phyloP scores from a whole-genome alignment of 2,113 vertebrate genomes.

The Aix galericulata region DNA sequence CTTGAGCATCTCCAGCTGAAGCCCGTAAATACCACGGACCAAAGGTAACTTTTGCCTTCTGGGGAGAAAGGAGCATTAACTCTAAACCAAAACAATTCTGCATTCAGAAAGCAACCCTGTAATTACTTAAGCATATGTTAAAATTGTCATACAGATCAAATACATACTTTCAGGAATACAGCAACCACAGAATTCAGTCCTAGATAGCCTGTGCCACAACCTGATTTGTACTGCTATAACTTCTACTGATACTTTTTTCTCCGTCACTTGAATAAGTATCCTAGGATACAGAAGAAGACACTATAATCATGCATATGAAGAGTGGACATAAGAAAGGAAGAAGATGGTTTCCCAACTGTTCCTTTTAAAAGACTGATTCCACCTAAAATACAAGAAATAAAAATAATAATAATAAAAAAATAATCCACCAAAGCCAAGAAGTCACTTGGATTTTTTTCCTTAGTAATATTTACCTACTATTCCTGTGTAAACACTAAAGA shows the following conservation, averaged over 20 bases:
- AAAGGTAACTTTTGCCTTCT: background rate
- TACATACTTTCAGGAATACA: background rate
- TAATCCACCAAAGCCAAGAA: background rate
- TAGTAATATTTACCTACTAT: background rate
- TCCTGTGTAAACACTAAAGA: background rate
- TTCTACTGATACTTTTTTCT: background rate
- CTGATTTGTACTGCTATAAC: background rate
- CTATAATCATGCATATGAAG: background rate
- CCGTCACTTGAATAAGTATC: background rate
- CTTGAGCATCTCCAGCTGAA: background rate
- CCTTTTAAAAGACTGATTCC: rapidly evolving
- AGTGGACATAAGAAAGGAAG: background rate
- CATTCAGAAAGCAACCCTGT: background rate
- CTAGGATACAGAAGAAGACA: background rate
- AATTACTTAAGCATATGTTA: background rate
- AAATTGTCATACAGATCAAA: background rate
- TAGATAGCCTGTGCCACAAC: background rate
- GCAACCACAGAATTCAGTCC: background rate
- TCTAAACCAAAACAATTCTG: background rate
- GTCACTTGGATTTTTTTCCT: background rate
- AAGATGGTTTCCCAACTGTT: background rate
- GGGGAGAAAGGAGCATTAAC: background rate
- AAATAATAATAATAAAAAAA: background rate
- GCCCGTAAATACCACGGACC: background rate
- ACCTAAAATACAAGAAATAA: background rate